Evolutionary conservation across 1,140 invertebrate species (phyloP), one percentile per base, ranked within the genome.

Genomic region (Drosophila baimaii): DNA sequence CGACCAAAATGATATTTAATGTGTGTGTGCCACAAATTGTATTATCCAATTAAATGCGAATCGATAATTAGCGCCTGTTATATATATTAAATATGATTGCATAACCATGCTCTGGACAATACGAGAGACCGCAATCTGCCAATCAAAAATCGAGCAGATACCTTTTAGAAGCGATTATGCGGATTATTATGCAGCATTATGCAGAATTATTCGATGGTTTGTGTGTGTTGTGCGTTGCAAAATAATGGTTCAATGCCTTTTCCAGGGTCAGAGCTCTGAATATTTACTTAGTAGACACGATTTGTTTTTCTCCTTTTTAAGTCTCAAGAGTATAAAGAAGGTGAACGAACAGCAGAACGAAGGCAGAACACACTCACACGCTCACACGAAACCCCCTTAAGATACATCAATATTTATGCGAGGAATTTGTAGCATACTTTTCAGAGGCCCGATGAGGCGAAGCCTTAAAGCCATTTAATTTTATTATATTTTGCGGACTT

Each of bases 391-490:
- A 31, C 12, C 33, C 51, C 62, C 21, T 21, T 31, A 7, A 37
- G 12, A 37, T 37, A 56, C 64, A 71, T 70, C 43, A 70, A 69
- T 70, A 70, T 70, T 70, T 47, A 57, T 70, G 66, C 4, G 0
- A 1, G 37, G 37, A 47, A 47, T 57, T 58, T 47, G 41, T 72
- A 82, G 64, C 51, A 75, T 49, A 74, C 37, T 75, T 82, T 79
- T 19, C 39, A 49, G 73, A 17, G 49, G 49, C 31, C 49, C 35
- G 33, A 6, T 37, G 13, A 62, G 55, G 46, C 33, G 52, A 44
- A 29, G 12, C 68, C 80, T 88, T 88, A 83, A 88, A 89, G 72
- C 68, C 61, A 77, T 83, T 89, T 80, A 80, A 88, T 88, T 89
- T 88, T 88, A 88, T 88, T 88, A 89, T 73, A 61, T 52, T 59